A percentile compares a stretch with the other conserved stretches of the same genome.
Conservation (phyloP, 2,797 vertebrate genomes). For the Poecile montanus region DNA sequence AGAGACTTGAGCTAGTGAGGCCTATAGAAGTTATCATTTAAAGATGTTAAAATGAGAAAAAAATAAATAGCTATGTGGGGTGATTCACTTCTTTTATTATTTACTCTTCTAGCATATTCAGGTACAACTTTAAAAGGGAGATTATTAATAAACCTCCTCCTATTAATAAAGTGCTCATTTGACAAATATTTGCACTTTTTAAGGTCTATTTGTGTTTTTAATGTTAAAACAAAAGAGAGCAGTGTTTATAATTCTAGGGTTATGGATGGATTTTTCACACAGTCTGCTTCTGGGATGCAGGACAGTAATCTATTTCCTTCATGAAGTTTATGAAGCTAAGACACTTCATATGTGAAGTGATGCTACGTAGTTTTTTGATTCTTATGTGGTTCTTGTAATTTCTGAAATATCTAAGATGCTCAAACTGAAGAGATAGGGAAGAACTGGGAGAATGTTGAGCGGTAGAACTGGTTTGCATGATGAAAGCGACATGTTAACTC, state of each 20-base stretch:
- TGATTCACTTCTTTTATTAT: not conserved
- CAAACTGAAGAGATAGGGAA: not conserved
- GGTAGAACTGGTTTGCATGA: not conserved
- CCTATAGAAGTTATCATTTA: not conserved
- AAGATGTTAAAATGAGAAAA: not conserved
- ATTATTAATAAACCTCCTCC: not conserved
- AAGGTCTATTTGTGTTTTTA: not conserved
- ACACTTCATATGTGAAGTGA: not conserved
- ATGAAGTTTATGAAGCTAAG: not conserved
- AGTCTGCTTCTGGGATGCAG: not conserved
- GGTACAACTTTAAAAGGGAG: not conserved
- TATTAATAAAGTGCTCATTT: not conserved
- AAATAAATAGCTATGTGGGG: fast-evolving
- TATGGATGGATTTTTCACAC: not conserved
- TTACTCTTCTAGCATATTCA: not conserved
- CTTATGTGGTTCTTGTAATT: not conserved
- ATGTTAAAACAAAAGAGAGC: not conserved
- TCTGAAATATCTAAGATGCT: not conserved
- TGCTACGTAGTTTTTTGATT: not conserved
- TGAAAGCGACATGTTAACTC: not conserved
- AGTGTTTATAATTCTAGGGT: not conserved
- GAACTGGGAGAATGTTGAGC: not conserved
- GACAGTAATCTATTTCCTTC: not conserved
- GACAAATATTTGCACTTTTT: not conserved
- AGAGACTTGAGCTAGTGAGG: not conserved